Percentiles rank a stretch among this genome's conserved stretches.
Conservation (phyloP, 2,113 vertebrate species). For the Peromyscus californicus region DNA sequence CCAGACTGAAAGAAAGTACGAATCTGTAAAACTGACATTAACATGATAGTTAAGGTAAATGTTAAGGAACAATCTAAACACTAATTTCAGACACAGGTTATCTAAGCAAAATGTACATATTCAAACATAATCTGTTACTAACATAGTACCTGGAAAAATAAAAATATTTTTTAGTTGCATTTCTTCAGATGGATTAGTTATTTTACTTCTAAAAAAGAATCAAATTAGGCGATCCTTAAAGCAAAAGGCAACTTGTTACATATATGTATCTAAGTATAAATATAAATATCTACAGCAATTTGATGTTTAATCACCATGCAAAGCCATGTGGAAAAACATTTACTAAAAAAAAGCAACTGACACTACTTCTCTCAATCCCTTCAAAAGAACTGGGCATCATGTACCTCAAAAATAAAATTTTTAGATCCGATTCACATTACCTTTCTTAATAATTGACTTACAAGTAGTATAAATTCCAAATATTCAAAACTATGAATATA, state of each 20-base stretch:
- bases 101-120: conserved; percentile 61
- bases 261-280: not conserved
- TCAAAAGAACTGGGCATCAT: conserved; percentile 41
- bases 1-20: conserved; percentile 53
- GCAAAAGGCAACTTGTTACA: conserved; percentile 80
- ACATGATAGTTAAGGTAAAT: conserved; percentile 55
- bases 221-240: conserved; percentile 79
- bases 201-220: conserved; percentile 76
- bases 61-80: conserved; percentile 63
- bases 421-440: conserved; percentile 52
- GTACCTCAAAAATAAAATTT: conserved; percentile 59
- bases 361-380: conserved; percentile 87
- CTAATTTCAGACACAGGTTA: conserved; percentile 67
- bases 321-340: conserved; percentile 84
- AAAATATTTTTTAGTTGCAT: conserved; percentile 62
- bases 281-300: conserved; percentile 76
- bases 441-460: conserved; percentile 61
- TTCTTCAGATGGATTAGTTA: conserved; percentile 64
- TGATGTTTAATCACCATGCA: conserved; percentile 86
- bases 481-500: conserved; percentile 47
- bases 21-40: conserved; percentile 69
- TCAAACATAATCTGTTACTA: conserved; percentile 71
- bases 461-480: conserved; percentile 55
- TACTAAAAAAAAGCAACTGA: conserved; percentile 74
- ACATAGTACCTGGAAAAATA: conserved; percentile 70